Base-by-base conservation (phyloP, 37 sponge, comb jelly and placozoan genomes). In the Axinella damicornis region DNA sequence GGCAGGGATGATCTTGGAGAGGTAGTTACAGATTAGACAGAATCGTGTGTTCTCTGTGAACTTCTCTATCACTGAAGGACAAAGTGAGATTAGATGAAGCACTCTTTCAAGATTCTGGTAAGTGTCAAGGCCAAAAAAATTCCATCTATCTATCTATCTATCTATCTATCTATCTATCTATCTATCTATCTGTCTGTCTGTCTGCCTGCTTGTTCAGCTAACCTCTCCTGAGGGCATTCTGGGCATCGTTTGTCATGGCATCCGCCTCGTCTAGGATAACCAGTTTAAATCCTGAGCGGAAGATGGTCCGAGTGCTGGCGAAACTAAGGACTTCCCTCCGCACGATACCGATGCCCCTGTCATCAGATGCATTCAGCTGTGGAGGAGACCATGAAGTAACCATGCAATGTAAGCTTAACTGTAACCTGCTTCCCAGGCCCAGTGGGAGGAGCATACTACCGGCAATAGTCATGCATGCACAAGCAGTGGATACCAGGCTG, bases 231-330 rank as follows among this genome's bases (percentile, higher is more conserved):
- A 98, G 87, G 15, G 99, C 99, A 91, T 96, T 98, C 84, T 98
- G 99, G 31, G 99, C 99, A 78, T 96, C 97, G 41, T 89, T 94
- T 0, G 99, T 98, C 99, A 98, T 98, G 20, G 97, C 97, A 67
- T 98, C 99, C 18, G 99, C 97, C 68, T 98, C 99, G 64, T 98
- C 99, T 20, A 98, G 83, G 27, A 98, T 96, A 30, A 98, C 84
- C 61, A 98, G 58, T 69, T 98, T 98, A 70, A 96, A 98, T 0
- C 97, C 96, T 40, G 95, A 93, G 24, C 94, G 82, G 58, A 98
- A 98, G 24, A 98, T 93, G 20, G 99, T 80, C 55, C 90, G 69
- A 30, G 99, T 98, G 71, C 97, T 95, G 66, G 99, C 99, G 84
- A 98, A 98, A 65, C 73, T 96, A 18, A 96, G 73, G 19, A 98